Conservation (phyloP, 2,888 invertebrate species). For the Microctonus brassicae region DNA sequence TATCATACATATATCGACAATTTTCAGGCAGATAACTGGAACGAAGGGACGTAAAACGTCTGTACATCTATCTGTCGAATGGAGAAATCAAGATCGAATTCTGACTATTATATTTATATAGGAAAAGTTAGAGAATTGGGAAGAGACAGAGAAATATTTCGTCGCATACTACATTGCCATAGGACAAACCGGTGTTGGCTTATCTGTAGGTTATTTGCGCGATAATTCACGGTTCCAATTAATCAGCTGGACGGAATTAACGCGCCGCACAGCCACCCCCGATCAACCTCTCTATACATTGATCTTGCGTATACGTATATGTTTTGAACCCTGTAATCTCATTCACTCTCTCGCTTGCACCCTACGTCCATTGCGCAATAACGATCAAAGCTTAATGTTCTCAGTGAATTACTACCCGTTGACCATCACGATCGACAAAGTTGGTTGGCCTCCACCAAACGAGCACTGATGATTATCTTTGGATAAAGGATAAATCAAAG, state of each 20-base stretch:
- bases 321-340: background rate
- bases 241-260: conserved; percentile 67
- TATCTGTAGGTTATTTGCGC: conserved; percentile 66
- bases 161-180: conserved; percentile 39
- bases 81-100: conserved; percentile 63
- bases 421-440: conserved; percentile 11
- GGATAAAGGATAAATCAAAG: background rate
- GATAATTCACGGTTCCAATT: conserved; percentile 66
- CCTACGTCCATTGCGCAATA: conserved; percentile 15
- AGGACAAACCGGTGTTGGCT: conserved; percentile 52
- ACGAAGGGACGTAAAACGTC: conserved; percentile 51
- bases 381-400: conserved; percentile 23
- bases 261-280: conserved; percentile 54
- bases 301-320: background rate
- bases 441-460: conserved; percentile 3
- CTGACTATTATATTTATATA: too few relatives aligned
- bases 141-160: conserved; percentile 54
- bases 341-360: conserved; percentile 5
- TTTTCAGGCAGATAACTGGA: background rate
- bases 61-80: conserved; percentile 45
- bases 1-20: background rate
- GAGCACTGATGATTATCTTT: background rate
- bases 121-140: too few relatives aligned
- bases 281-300: conserved; percentile 29
- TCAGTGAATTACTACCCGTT: conserved; percentile 29